Conservation (phyloP, 1,140 invertebrate species). For the Aphaenogaster ashmeadi region DNA sequence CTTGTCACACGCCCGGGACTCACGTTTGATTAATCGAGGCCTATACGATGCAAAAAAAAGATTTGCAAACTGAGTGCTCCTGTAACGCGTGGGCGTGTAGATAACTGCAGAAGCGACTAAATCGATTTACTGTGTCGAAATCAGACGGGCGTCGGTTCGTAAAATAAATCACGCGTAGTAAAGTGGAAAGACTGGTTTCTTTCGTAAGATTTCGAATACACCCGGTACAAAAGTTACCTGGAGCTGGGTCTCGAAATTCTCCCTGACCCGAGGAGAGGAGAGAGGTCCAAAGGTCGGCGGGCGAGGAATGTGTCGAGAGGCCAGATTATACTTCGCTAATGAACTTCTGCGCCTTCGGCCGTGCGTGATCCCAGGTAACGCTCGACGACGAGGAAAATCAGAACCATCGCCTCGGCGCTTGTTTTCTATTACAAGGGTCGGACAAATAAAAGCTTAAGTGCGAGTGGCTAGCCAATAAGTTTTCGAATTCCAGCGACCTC, state of each 20-base stretch:
- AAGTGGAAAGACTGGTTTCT: constrained; percentile 54
- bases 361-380: constrained; percentile 67
- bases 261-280: constrained; percentile 79
- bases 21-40: constrained; percentile 21
- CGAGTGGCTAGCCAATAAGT: constrained; percentile 64
- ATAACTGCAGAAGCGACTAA: constrained; percentile 47
- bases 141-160: constrained; percentile 24
- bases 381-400: constrained; percentile 62
- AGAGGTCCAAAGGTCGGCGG: constrained; percentile 82
- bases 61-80: constrained; percentile 29
- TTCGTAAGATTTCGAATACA: constrained; percentile 72
- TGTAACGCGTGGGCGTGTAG: constrained; percentile 42
- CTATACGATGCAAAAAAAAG: not conserved
- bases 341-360: constrained; percentile 78
- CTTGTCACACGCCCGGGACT: not conserved
- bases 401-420: constrained; percentile 39
- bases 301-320: constrained; percentile 81
- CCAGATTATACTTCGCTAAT: constrained; percentile 83
- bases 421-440: constrained; percentile 60
- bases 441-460: constrained; percentile 48
- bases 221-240: constrained; percentile 79
- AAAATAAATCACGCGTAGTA: constrained; percentile 58
- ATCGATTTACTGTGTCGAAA: constrained; percentile 61
- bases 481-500: constrained; percentile 19
- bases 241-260: constrained; percentile 71